A percentile compares a stretch with the other conserved stretches of the same genome.
Conservation (phyloP, 2,888 invertebrate genomes). For the Heteromyza rotundicornis region DNA sequence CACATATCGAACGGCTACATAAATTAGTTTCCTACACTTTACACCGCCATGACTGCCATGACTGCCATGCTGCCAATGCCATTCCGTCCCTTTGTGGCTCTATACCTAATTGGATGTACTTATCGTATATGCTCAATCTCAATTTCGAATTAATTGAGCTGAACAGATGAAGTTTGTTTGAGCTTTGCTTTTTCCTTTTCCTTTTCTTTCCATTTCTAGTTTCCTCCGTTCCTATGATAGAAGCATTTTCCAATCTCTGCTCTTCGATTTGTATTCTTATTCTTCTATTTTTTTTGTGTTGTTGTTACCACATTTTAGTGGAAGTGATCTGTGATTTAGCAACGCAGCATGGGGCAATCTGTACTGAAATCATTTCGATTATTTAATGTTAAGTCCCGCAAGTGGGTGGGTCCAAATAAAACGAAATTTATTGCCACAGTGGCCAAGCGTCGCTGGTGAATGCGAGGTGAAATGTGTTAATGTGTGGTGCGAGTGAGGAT, state of each 20-base stretch:
- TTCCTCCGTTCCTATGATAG: neutral
- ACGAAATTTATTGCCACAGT: slow-evolving; percentile 23
- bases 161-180: slow-evolving; percentile 25
- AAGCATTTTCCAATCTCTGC: neutral
- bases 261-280: neutral
- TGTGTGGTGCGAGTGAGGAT: no score
- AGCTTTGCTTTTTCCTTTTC: no score
- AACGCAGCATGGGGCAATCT: neutral
- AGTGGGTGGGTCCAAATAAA: neutral
- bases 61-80: slow-evolving; percentile 12
- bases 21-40: neutral
- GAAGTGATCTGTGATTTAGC: neutral
- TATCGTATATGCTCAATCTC: slow-evolving; percentile 8
- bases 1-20: no score
- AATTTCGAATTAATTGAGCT: slow-evolving; percentile 10
- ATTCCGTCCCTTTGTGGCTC: neutral
- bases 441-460: neutral
- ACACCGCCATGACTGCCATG: neutral
- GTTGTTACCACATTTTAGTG: neutral
- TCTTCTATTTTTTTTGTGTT: neutral
- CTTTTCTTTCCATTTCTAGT: no score
- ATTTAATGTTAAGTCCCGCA: neutral
- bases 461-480: no score
- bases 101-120: slow-evolving; percentile 7
- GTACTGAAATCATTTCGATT: neutral